Evolutionary conservation across 2,888 invertebrate species (phyloP).

Genomic region (Lasioglossum malachurum): DNA sequence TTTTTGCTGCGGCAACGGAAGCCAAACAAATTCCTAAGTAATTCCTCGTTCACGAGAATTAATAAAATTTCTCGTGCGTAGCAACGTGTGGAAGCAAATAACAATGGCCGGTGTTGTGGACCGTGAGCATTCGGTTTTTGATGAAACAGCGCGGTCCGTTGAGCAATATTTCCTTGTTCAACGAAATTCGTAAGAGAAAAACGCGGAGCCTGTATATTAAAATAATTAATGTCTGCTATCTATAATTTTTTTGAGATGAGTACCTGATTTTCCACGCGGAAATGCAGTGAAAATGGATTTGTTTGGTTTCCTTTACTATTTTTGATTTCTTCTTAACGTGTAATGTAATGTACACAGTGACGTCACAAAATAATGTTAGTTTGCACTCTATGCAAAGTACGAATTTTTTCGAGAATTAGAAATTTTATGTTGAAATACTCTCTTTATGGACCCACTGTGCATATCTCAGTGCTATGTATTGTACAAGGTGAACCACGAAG

Average conservation of each 20-base stretch:
- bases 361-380: background rate
- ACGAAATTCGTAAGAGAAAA: background rate
- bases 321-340: too few relatives aligned
- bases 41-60: background rate
- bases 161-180: background rate
- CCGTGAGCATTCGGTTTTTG: background rate
- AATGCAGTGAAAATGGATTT: background rate
- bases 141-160: background rate
- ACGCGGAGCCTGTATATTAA: background rate
- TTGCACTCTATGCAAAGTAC: background rate
- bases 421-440: background rate
- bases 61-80: constrained; percentile 30
- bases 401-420: background rate
- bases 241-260: background rate
- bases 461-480: too few relatives aligned
- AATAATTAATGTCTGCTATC: background rate
- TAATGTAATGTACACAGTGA: too few relatives aligned
- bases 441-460: background rate
- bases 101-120: background rate
- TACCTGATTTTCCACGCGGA: background rate
- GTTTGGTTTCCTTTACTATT: background rate
- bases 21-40: background rate
- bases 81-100: background rate
- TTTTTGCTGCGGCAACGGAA: background rate
- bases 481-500: too few relatives aligned